Evolutionary conservation across 2,113 vertebrate genomes (phyloP), one percentile per base, ranked within the genome.

Genomic region (Epinephelus cyanopodus): DNA sequence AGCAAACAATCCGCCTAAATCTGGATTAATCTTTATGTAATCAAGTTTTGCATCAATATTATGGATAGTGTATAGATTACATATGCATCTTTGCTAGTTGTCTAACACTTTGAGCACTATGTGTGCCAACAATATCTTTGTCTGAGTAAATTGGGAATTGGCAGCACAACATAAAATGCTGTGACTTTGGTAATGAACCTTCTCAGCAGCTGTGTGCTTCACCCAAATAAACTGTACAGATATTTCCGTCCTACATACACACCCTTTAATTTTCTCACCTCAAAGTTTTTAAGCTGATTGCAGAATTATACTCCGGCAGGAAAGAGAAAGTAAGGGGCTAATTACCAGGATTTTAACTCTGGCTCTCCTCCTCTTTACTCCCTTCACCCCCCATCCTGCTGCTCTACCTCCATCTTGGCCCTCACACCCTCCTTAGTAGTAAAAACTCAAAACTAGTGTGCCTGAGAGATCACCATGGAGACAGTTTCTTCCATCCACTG

Each of bases 371-470:
- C 37, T 48, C 5, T 29, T 67, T 17, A 7, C 52, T 72, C 25
- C 23, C 17, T 18, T 13, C n/a, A 25, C 45, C 39, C 17, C 15
- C 47, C 45, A 39, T 65, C 65, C 84, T 78, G 48, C 73, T 65
- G 57, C 45, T 71, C 37, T 83, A 62, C 74, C 70, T 85, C 82
- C 66, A 82, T 87, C 57, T 78, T 87, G 82, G 74, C 80, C 73
- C 73, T 77, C 56, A 54, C 74, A 86, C 78, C 79, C 73, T 81
- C 74, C 72, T 71, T 65, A 81, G 78, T 87, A 86, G 88, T 84
- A 89, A 87, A 90, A 90, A 89, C 90, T 85, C 58, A 83, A 89
- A 87, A 91, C 82, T 85, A 73, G 82, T 93, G 86, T 92, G 89
- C 84, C 78, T 68, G 58, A 82, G 84, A 92, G 60, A 88, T 92